Conservation (phyloP, 2,797 vertebrate genomes). For the Darevskia mixta region DNA sequence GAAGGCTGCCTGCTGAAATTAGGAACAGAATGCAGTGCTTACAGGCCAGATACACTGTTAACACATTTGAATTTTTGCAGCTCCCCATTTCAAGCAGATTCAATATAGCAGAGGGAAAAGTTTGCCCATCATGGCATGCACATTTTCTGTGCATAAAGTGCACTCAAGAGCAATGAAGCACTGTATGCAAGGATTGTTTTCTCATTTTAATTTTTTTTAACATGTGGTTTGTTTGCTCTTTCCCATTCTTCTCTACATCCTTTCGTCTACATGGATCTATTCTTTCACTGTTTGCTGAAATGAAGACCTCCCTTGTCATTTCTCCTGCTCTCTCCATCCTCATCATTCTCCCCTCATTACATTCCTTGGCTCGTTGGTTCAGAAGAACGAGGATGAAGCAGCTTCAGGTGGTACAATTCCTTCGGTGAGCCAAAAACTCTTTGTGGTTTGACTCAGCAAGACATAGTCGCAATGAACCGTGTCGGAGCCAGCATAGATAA, state of each 20-base stretch:
- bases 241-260: not conserved
- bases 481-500: not conserved
- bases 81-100: constrained; percentile 44
- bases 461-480: not conserved
- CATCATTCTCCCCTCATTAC: not conserved
- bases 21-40: not conserved
- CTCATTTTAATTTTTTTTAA: not conserved
- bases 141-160: constrained; percentile 45
- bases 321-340: not conserved
- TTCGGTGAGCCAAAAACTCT: not conserved
- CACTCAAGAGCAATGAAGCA: constrained; percentile 2
- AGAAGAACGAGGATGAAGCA: not conserved
- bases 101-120: constrained; percentile 50
- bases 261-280: not conserved
- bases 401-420: not conserved
- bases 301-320: not conserved
- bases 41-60: constrained; percentile 24
- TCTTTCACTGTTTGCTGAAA: not conserved
- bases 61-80: constrained; percentile 30
- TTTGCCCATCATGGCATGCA: constrained; percentile 3
- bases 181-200: not conserved
- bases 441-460: not conserved
- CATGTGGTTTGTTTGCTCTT: not conserved
- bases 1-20: not conserved
- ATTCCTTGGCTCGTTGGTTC: not conserved